Evolutionary conservation across 2,888 invertebrate genomes (phyloP), one percentile per base, ranked within the genome.

Genomic region (Acleris sparsana): DNA sequence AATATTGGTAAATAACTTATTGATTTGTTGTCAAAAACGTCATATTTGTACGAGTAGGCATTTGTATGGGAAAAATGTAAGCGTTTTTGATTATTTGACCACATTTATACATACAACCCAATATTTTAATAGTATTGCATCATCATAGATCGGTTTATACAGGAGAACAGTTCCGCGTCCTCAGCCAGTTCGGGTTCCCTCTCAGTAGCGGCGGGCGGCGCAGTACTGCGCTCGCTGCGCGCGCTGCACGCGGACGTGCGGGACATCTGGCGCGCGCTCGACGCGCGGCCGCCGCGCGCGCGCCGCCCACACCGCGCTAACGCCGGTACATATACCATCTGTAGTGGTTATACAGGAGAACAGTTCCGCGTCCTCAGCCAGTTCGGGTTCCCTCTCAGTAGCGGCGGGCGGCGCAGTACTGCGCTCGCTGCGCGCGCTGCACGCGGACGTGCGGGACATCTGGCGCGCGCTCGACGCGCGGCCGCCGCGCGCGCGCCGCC

Each of bases 131-230:
- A 29, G 29, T 7, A 29, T 2, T 6, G 29, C 1, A 7, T 29
- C 3, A 29, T 29, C 1, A 33, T 9, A 33, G 33, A 11, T 33
- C 11, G 11, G 33, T 33, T 33, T 11, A 3, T 11, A 6, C 63
- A 86, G 86, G 89, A 89, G 69, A 85, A 85, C 0, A 88, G 87
- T 64, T 84, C 81, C 5, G 86, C 80, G 3, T 90, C 90, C 0
- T 89, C 89, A 0, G 86, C 80, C 1, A 88, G 88, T 61, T 77
- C 75, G 5, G 75, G 72, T 1, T 81, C 63, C 3, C 73, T 56
- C 29, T 71, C 67, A 6, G 69, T 63, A n/a, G 73, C 67, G 49
- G 74, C 78, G 17, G 86, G 87, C 4, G 89, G 89, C 2, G 90
- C 89, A 0, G 92, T 92, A 63, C 79, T 92, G 11, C 77, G 80